These are phyloP conservation scores for Deroplatys truncata DNA, from an alignment of 2,888 invertebrate genomes.

Conservation along the genomic window DNA sequence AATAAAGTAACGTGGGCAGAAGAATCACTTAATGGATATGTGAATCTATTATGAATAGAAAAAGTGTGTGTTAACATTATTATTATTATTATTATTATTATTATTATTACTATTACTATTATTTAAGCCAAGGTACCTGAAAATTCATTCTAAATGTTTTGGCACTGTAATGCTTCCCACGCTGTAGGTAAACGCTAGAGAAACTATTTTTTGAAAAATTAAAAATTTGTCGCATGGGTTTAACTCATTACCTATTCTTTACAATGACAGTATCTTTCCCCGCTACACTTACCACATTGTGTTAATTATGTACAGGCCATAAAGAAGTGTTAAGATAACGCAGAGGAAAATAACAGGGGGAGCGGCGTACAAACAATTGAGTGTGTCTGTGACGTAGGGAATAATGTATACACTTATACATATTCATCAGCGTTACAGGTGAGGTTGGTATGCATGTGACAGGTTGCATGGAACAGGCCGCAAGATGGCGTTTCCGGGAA, in stretches of 20 bases:
- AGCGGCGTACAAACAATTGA: background rate
- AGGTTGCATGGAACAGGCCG: conserved; percentile 5
- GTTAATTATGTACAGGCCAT: background rate
- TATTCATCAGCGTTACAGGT: conserved; percentile 24
- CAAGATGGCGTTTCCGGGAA: background rate
- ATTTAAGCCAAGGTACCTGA: too few relatives aligned
- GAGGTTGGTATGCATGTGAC: conserved; percentile 33
- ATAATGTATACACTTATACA: conserved; percentile 17
- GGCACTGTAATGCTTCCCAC: too few relatives aligned
- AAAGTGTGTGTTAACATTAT: too few relatives aligned
- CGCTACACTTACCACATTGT: background rate
- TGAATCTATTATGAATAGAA: too few relatives aligned
- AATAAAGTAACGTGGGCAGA: too few relatives aligned
- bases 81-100: too few relatives aligned
- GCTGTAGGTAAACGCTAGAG: too few relatives aligned
- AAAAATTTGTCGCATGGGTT: background rate
- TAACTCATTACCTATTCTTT: background rate
- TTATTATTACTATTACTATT: too few relatives aligned
- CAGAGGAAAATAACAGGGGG: background rate
- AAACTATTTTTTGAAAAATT: too few relatives aligned
- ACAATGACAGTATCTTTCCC: background rate
- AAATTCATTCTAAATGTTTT: too few relatives aligned
- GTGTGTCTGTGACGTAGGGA: conserved; percentile 18
- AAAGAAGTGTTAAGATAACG: background rate
- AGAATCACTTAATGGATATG: too few relatives aligned